A percentile compares a stretch with the other conserved stretches of the same genome.
phyloP scores from a whole-genome alignment of 2,797 vertebrate species.

The Sphenopsis melanotis region DNA sequence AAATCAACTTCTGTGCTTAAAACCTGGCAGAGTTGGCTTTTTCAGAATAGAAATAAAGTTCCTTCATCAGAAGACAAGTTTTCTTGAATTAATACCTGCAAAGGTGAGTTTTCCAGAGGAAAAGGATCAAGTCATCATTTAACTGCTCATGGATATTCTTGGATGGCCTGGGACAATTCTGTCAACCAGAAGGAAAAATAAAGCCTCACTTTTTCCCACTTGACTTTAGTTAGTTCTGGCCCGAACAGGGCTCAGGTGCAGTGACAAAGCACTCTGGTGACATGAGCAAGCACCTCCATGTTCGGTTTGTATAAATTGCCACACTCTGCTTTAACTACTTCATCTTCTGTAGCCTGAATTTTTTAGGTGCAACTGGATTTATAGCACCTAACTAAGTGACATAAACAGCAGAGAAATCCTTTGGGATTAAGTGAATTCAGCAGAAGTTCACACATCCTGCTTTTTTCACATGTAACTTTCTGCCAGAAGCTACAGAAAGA shows the following conservation, averaged over 20 bases:
- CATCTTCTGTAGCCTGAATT: neutral
- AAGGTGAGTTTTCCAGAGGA: neutral
- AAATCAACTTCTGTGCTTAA: neutral
- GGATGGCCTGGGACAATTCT: neutral
- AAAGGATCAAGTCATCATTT: neutral
- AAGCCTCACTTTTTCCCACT: neutral
- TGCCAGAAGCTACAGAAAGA: neutral
- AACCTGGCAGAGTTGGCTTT: neutral
- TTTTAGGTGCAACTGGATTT: neutral
- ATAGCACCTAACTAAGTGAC: neutral
- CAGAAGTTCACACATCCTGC: neutral
- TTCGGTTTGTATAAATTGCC: neutral
- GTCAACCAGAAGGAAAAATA: neutral
- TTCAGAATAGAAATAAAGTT: neutral
- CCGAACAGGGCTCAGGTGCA: neutral
- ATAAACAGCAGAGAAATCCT: neutral
- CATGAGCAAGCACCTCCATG: neutral
- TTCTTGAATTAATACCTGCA: neutral
- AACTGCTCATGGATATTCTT: neutral
- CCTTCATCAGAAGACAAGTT: neutral
- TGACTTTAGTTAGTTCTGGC: slow-evolving; percentile 7
- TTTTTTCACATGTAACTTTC: neutral
- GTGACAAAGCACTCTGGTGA: neutral
- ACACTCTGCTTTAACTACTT: neutral
- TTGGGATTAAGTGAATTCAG: neutral